Conservation (phyloP, 2,113 vertebrate genomes). For the Condylura cristata region DNA sequence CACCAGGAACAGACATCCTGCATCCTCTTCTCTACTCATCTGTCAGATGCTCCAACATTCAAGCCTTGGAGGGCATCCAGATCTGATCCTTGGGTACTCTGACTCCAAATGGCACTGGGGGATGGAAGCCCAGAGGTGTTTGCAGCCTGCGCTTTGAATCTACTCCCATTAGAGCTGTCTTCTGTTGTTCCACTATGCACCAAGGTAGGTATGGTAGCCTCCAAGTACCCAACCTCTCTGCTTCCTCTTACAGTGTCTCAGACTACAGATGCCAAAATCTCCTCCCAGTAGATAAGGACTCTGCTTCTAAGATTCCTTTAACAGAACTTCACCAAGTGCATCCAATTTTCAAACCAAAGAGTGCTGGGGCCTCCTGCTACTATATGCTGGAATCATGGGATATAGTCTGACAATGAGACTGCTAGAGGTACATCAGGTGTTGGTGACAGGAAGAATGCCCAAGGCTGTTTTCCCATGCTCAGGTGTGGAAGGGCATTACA, state of each 20-base stretch:
- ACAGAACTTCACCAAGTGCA: neutral
- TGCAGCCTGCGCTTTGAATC: neutral
- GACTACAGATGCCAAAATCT: neutral
- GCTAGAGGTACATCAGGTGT: neutral
- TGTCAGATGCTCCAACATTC: neutral
- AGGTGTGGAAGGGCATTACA: neutral
- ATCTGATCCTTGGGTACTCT: neutral
- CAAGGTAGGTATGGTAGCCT: neutral
- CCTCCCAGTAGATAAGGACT: neutral
- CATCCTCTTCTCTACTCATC: neutral
- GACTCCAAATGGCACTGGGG: neutral
- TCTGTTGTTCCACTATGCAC: neutral
- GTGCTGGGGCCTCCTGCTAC: neutral
- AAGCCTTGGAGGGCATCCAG: neutral
- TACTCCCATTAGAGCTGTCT: neutral
- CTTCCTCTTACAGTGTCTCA: neutral
- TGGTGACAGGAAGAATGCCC: neutral
- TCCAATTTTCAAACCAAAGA: neutral
- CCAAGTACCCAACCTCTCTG: neutral
- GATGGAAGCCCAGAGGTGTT: neutral
- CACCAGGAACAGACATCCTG: neutral
- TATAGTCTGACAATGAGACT: neutral
- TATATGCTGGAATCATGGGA: neutral
- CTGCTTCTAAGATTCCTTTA: neutral
- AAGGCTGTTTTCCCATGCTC: neutral